Base-by-base conservation (phyloP, 1,140 invertebrate genomes). In the Drosophila trapezifrons region DNA sequence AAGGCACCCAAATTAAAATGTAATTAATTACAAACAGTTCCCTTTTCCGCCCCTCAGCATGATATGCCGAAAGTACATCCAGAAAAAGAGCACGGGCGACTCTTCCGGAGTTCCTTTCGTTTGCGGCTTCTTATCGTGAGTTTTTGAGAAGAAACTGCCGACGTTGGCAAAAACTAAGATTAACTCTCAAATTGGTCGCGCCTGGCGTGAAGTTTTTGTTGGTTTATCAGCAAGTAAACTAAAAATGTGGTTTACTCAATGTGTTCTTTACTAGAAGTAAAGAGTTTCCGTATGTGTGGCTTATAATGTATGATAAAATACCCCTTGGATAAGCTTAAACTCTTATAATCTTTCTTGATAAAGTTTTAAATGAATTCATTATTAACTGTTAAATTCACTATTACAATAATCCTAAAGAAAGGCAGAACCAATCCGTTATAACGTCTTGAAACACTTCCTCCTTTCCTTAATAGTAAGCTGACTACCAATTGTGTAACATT, bases 61-160 rank as follows among this genome's bases (percentile, higher is more conserved):
- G 27, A 82, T 92, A 32, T 92, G 91, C 56, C 87, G 82, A 7
- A 92, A 92, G 43, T 92, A 92, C 45, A 81, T 92, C 52, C 83
- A 92, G 62, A 92, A 92, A 57, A 92, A 92, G 52, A 91, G 90
- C 57, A 91, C 84, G 6, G 82, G 89, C 10, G 85, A 96, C 82
- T 93, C 94, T 9, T 96, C 96, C 5, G 93, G 94, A 1, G 93
- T 96, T 66, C 95, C 96, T 52, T 97, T 97, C 92, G 92, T 96
- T 57, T 95, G 95, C 78, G 96, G 96, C 74, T 95, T 95, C 86
- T 92, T 96, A 85, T 96, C 96, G 95, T 96, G 93, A 94, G 95
- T 94, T 32, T 96, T 95, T 96, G 93, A 94, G 95, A 94, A 42
- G 20, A 72, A 84, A 77, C 55, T 84, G 83, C 66, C 62, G 35